Evolutionary conservation across 2,113 vertebrate genomes (phyloP), one percentile per base, ranked within the genome.

Genomic region (Onychostoma macrolepis): DNA sequence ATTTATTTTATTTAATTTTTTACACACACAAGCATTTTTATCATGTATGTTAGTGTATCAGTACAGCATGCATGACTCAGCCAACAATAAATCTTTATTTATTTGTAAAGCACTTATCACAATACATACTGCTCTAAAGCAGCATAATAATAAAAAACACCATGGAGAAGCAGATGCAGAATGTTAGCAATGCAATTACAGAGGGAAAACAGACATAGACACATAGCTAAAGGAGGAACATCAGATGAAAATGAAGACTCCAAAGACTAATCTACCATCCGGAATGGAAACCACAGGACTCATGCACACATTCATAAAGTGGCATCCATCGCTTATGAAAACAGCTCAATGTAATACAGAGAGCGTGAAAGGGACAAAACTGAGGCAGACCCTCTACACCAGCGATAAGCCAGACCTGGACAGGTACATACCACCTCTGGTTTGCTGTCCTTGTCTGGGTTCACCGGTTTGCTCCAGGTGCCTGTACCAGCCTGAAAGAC

Each of bases 401-500:
- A 48, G 50, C 71, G 26, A 48, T 76, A 45, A 33, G 43, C 84
- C 69, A 28, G 15, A 36, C 56, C 38, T 76, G 33, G 82, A 33
- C 26, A 53, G 85, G 63, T 89, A 94, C 94, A 87, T 94, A 94
- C 94, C 94, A 79, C 87, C 87, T 93, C 92, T 36, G 91, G 63
- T 63, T 78, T 67, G 79, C 63, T 65, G 87, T 92, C 89, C 88
- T 89, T 88, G 86, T 90, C 89, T 83, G 83, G 77, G 85, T 3
- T 86, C 82, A 81, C 1, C 71, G 91, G 90, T 80, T 91, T 90
- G 87, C 75, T 87, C 92, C 93, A 91, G 88, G 87, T 88, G 78
- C 77, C 89, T 65, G 67, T 86, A 88, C 93, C 94, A 87, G 94
- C 94, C 93, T 95, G 94, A 94, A 93, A 95, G 88, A 95, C 48